A percentile compares a stretch with the other conserved stretches of the same genome.
phyloP scores from a whole-genome alignment of 2,888 invertebrate genomes.

The Tromatobia lineatoria region DNA sequence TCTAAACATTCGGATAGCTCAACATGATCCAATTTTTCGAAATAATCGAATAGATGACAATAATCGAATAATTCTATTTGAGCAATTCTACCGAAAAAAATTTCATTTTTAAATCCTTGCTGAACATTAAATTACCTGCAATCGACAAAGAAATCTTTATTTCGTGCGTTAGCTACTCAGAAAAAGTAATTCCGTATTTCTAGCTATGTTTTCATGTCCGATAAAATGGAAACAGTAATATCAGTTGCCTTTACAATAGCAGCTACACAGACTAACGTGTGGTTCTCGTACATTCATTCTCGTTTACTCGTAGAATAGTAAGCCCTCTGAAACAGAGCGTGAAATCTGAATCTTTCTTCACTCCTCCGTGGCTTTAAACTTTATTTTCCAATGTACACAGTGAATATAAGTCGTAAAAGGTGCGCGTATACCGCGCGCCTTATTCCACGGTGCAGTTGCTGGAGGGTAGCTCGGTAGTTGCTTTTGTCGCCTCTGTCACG shows the following conservation, averaged over 20 bases:
- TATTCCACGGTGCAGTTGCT: neutral
- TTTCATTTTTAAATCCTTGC: too few species aligned
- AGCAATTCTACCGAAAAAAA: too few species aligned
- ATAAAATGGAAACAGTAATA: neutral
- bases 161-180: too few species aligned
- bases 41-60: too few species aligned
- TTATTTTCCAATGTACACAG: constrained; percentile 13
- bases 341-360: constrained; percentile 6
- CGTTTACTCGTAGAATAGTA: constrained; percentile 29
- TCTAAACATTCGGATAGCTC: too few species aligned
- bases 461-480: neutral
- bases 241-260: neutral
- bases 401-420: neutral
- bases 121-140: too few species aligned
- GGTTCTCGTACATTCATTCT: neutral
- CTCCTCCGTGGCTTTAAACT: constrained; percentile 9
- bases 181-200: too few species aligned
- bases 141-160: too few species aligned
- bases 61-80: too few species aligned
- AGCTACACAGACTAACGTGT: neutral
- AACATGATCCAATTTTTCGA: too few species aligned
- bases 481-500: constrained; percentile 16
- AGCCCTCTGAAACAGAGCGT: constrained; percentile 4
- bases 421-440: neutral
- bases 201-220: too few species aligned